A percentile compares a stretch with the other conserved stretches of the same genome.
Conservation (phyloP, 2,888 invertebrate genomes). For the Coelopa pilipes region DNA sequence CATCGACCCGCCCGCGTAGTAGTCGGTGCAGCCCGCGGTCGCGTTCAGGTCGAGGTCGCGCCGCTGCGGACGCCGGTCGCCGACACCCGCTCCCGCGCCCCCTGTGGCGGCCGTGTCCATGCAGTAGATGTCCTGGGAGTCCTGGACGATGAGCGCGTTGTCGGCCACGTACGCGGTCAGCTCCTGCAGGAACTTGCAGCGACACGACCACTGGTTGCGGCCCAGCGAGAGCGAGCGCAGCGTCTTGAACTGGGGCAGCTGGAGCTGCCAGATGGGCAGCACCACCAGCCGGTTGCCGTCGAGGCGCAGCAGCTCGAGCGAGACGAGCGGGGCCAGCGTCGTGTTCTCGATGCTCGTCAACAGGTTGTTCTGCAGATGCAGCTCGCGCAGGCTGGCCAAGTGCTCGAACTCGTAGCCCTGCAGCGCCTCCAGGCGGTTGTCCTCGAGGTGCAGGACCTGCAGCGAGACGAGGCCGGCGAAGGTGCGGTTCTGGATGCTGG, state of each 20-base stretch:
- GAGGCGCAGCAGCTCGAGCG: conserved; percentile 82
- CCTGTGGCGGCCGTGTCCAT: conserved; percentile 68
- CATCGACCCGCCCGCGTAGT: conserved; percentile 82
- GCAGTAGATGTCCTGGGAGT: conserved; percentile 84
- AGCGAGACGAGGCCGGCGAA: conserved; percentile 89
- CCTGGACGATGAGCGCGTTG: conserved; percentile 83
- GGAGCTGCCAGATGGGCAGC: conserved; percentile 82
- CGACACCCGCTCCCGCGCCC: background rate
- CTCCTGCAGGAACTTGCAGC: conserved; percentile 89
- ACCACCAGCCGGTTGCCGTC: conserved; percentile 86
- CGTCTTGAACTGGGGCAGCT: conserved; percentile 61
- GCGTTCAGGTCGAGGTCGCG: conserved; percentile 86
- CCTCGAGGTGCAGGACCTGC: conserved; percentile 84
- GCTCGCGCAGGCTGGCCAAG: conserved; percentile 80
- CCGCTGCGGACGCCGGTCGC: conserved; percentile 66
- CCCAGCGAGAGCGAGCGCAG: conserved; percentile 71
- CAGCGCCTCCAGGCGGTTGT: conserved; percentile 82
- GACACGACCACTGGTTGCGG: conserved; percentile 89
- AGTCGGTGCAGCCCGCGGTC: conserved; percentile 80
- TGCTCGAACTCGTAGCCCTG: conserved; percentile 91
- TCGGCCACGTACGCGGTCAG: conserved; percentile 85
- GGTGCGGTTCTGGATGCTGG: conserved; percentile 88
- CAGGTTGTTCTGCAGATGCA: conserved; percentile 87
- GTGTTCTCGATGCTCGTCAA: conserved; percentile 83
- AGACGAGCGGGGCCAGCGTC: conserved; percentile 80